These are phyloP conservation scores for Centropyge bicolor DNA, from an alignment of 2,797 vertebrate species.

Conservation along the genomic window DNA sequence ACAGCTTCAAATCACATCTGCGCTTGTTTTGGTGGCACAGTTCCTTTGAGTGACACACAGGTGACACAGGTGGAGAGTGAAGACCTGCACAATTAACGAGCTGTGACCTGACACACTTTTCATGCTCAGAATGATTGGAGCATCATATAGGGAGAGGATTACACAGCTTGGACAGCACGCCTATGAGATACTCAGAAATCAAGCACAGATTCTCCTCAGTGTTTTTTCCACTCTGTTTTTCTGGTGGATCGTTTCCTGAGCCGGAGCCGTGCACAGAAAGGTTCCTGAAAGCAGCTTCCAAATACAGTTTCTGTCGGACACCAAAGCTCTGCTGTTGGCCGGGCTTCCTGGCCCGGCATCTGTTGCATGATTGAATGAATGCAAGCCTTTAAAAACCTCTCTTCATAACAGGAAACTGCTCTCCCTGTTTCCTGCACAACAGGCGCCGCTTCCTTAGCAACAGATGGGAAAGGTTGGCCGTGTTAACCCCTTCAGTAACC, in stretches of 20 bases:
- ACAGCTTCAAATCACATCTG: slow-evolving; percentile 25
- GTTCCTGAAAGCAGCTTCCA: slow-evolving; percentile 80
- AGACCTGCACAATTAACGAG: not conserved
- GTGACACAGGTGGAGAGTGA: not conserved
- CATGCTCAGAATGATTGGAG: not conserved
- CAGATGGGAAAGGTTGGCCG: slow-evolving; percentile 89
- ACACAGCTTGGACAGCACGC: not conserved
- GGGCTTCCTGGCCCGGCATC: slow-evolving; percentile 90
- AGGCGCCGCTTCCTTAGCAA: slow-evolving; percentile 96
- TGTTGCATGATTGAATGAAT: slow-evolving; percentile 94
- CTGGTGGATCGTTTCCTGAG: slow-evolving; percentile 63
- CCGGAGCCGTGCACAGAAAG: slow-evolving; percentile 62
- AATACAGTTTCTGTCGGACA: slow-evolving; percentile 79
- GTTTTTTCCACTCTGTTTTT: slow-evolving; percentile 59
- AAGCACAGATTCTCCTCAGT: slow-evolving; percentile 3
- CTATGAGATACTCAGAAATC: slow-evolving; percentile 4
- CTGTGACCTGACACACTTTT: slow-evolving; percentile 15
- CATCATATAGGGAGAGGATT: not conserved
- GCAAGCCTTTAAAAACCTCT: slow-evolving; percentile 90
- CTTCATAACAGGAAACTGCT: slow-evolving; percentile 99
- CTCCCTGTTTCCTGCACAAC: slow-evolving; percentile 98
- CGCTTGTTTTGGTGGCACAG: not conserved
- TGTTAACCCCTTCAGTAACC: slow-evolving; percentile 87
- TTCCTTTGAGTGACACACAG: not conserved
- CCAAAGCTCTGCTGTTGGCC: slow-evolving; percentile 79